These are phyloP conservation scores for Lucilia sericata DNA, from an alignment of 1,140 invertebrate genomes.

Conservation along the genomic window DNA sequence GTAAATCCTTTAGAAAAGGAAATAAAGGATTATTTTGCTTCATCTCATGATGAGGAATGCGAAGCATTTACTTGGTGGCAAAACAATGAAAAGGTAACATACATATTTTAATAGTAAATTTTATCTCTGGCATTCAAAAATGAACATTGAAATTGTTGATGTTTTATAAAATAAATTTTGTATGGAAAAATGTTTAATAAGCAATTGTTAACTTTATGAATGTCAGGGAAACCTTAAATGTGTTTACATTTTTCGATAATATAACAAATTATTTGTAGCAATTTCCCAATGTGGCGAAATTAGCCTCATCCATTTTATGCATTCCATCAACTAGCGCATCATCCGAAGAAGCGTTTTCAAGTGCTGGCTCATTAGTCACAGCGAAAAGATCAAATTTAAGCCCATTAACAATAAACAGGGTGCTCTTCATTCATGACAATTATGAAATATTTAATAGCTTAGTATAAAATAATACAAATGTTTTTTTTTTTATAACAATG, in stretches of 20 bases:
- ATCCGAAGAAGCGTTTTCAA: slow-evolving; percentile 20
- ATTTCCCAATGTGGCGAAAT: slow-evolving; percentile 23
- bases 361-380: slow-evolving; percentile 22
- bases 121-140: not conserved
- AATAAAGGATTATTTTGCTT: slow-evolving; percentile 19
- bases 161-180: not conserved
- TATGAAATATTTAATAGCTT: slow-evolving; percentile 22
- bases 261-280: not conserved
- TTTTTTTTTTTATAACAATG: no score
- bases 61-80: slow-evolving; percentile 15
- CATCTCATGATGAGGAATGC: not conserved
- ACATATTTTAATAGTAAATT: not conserved
- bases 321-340: slow-evolving; percentile 10
- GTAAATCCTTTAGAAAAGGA: not conserved
- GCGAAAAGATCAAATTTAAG: slow-evolving; percentile 24
- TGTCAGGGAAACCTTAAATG: not conserved
- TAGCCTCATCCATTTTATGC: slow-evolving; percentile 21
- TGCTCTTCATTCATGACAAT: slow-evolving; percentile 2
- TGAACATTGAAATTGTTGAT: not conserved
- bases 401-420: slow-evolving; percentile 11
- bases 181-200: not conserved
- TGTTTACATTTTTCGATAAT: not conserved
- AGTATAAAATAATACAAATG: not conserved
- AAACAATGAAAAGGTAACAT: slow-evolving; percentile 6
- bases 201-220: not conserved